Percentiles rank a stretch among this genome's conserved stretches.
Conservation (phyloP, 2,113 vertebrate genomes). For the Balaeniceps rex region DNA sequence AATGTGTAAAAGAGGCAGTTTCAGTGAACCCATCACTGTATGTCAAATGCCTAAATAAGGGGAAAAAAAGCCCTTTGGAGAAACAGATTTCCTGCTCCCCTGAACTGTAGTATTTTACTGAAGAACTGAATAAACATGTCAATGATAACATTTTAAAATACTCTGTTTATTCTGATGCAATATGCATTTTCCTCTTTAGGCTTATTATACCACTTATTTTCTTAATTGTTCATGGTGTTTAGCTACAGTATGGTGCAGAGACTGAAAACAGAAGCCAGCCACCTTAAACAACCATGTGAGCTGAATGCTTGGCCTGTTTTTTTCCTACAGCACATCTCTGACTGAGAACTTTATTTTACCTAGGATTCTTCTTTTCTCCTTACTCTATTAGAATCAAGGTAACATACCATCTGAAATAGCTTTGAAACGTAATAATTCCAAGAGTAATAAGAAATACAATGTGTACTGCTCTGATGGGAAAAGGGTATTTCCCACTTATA, state of each 20-base stretch:
- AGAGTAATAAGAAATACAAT: neutral
- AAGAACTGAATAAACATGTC: neutral
- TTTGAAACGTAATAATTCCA: constrained; percentile 13
- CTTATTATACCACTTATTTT: neutral
- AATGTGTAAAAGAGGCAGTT: constrained; percentile 2
- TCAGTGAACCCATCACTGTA: neutral
- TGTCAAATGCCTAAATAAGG: constrained; percentile 37
- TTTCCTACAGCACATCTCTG: neutral
- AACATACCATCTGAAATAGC: neutral
- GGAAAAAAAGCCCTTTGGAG: neutral
- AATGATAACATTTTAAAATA: neutral
- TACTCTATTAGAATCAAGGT: neutral
- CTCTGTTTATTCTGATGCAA: neutral
- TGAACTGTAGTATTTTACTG: neutral
- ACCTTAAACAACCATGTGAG: neutral
- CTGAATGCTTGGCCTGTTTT: neutral
- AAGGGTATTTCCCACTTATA: neutral
- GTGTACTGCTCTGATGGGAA: neutral
- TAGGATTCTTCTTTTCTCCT: neutral
- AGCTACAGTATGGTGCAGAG: neutral
- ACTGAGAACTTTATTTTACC: neutral
- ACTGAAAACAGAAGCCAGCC: neutral
- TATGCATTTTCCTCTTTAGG: neutral
- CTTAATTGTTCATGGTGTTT: neutral
- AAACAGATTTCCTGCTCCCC: neutral